Conservation (phyloP, 2,888 invertebrate genomes). For the Drosophila mayaguana region DNA sequence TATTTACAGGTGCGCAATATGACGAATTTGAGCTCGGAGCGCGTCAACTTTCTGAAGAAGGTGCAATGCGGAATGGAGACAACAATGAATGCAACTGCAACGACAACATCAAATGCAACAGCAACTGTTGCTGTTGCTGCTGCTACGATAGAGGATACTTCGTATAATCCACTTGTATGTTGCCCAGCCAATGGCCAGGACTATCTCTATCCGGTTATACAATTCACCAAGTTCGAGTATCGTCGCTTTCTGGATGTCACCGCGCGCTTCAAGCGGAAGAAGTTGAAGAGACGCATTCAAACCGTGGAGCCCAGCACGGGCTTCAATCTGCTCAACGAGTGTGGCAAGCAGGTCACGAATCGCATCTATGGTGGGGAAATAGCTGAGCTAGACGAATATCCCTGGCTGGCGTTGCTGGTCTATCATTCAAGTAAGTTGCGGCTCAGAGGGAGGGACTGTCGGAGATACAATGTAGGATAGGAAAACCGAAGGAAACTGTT, state of each 20-base stretch:
- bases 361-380: slow-evolving; percentile 88
- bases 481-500: background rate
- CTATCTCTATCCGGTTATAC: slow-evolving; percentile 79
- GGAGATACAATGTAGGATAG: background rate
- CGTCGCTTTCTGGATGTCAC: slow-evolving; percentile 74
- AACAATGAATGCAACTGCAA: slow-evolving; percentile 2
- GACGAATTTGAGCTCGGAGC: slow-evolving; percentile 79
- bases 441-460: background rate
- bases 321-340: slow-evolving; percentile 84
- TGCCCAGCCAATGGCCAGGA: slow-evolving; percentile 82
- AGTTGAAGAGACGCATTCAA: slow-evolving; percentile 82
- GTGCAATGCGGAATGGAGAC: slow-evolving; percentile 79
- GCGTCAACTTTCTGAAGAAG: slow-evolving; percentile 82
- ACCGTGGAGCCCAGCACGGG: slow-evolving; percentile 78
- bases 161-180: slow-evolving; percentile 75
- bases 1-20: slow-evolving; percentile 82
- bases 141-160: background rate
- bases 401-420: slow-evolving; percentile 88
- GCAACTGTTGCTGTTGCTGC: too few species aligned
- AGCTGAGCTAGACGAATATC: slow-evolving; percentile 88
- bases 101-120: background rate
- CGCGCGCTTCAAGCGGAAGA: slow-evolving; percentile 79
- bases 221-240: slow-evolving; percentile 79
- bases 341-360: slow-evolving; percentile 87
- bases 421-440: slow-evolving; percentile 86